Evolutionary conservation across 30 jellyfish, hydroid and myxozoan genomes (phyloP).

Genomic region (Aurelia sp.): DNA sequence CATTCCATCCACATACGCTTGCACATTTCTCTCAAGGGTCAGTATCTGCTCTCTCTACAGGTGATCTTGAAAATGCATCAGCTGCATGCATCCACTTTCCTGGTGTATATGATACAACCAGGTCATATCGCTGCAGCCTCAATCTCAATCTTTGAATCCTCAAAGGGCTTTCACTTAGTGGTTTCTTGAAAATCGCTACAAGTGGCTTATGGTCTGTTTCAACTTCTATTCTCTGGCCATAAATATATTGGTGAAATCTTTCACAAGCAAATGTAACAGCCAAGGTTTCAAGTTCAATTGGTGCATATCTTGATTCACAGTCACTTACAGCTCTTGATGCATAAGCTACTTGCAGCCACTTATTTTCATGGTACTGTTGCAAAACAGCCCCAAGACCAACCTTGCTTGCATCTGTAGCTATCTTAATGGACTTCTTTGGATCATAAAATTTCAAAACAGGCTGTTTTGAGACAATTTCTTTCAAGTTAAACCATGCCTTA

Average conservation of each 20-base stretch:
- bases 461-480: conserved; percentile 1
- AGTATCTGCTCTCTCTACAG: too few species aligned
- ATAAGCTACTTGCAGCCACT: conserved; percentile 51
- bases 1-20: too few species aligned
- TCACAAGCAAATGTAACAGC: conserved; percentile 17
- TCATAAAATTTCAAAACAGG: conserved; percentile 8
- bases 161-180: neutral
- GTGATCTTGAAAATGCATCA: conserved; percentile 23
- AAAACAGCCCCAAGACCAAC: conserved; percentile 19
- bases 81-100: conserved; percentile 7
- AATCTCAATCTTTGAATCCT: conserved; percentile 1
- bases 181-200: conserved; percentile 18
- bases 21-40: too few species aligned
- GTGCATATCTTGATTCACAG: too few species aligned
- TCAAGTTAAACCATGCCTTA: conserved; percentile 7
- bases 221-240: conserved; percentile 27
- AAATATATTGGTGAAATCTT: conserved; percentile 32
- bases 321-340: neutral
- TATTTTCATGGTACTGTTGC: conserved; percentile 23
- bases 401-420: conserved; percentile 45
- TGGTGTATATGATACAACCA: neutral
- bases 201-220: conserved; percentile 33
- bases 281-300: too few species aligned
- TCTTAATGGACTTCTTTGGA: neutral
- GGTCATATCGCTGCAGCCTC: neutral